These are phyloP conservation scores for Tychaedon coryphoeus DNA, from an alignment of 2,113 vertebrate genomes.

Conservation along the genomic window DNA sequence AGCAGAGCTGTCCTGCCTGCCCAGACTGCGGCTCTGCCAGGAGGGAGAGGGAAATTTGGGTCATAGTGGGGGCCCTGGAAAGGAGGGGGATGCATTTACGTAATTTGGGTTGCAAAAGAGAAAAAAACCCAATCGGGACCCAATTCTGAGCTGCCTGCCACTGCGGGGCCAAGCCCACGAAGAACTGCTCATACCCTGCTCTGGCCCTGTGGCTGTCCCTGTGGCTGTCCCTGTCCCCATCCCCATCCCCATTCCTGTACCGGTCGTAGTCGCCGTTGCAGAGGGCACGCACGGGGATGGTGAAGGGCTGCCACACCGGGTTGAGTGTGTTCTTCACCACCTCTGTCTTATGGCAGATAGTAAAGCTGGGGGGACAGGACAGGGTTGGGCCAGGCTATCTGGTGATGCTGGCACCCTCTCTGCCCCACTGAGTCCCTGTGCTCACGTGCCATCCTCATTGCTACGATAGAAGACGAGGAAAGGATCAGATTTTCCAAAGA, in stretches of 20 bases:
- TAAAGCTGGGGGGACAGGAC: constrained; percentile 76
- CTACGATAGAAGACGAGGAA: constrained; percentile 98
- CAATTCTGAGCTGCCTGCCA: neutral
- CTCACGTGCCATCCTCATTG: constrained; percentile 98
- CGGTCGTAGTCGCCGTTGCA: constrained; percentile 98
- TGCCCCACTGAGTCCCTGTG: neutral
- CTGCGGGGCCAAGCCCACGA: rapidly evolving
- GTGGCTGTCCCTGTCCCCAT: neutral
- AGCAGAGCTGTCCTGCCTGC: neutral
- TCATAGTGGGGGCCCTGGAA: neutral
- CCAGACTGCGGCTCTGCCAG: rapidly evolving
- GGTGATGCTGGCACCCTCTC: rapidly evolving
- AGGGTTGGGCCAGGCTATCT: rapidly evolving
- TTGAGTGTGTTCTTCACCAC: constrained; percentile 96
- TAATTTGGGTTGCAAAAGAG: constrained; percentile 9
- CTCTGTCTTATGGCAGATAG: constrained; percentile 93
- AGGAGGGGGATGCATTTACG: constrained; percentile 10
- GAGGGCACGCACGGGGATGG: constrained; percentile 92
- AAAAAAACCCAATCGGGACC: neutral
- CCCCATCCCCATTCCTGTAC: constrained; percentile 14
- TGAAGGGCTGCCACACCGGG: constrained; percentile 96
- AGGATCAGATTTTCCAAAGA: constrained; percentile 97
- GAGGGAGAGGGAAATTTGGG: neutral
- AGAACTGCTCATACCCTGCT: neutral
- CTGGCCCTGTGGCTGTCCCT: neutral